Conservation (phyloP, 1,140 invertebrate genomes). For the Drosophila varians region DNA sequence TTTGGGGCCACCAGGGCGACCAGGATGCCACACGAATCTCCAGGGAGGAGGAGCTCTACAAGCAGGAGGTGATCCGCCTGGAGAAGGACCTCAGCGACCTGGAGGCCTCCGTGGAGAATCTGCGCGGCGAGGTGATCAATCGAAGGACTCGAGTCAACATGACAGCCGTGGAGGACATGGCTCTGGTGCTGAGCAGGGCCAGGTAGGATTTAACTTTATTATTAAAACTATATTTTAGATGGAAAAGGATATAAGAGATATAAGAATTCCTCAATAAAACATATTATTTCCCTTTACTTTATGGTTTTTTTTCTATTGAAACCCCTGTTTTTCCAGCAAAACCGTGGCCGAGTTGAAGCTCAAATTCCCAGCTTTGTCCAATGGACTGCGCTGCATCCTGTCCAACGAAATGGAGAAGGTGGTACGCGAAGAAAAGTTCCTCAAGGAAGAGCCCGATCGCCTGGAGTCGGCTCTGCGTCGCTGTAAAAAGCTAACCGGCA, state of each 20-base stretch:
- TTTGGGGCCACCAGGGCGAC: conserved; percentile 85
- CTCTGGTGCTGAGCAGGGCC: conserved; percentile 93
- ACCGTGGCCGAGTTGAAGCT: conserved; percentile 97
- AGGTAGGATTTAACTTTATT: conserved; percentile 86
- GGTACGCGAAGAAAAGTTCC: conserved; percentile 96
- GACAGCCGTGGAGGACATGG: conserved; percentile 98
- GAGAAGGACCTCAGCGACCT: conserved; percentile 97
- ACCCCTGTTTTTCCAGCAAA: conserved; percentile 87
- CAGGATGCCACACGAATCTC: conserved; percentile 86
- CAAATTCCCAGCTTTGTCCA: conserved; percentile 94
- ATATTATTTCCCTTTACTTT: too few relatives aligned
- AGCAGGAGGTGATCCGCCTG: conserved; percentile 94
- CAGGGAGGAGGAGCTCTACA: conserved; percentile 93
- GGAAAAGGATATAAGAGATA: too few relatives aligned
- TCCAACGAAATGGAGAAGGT: conserved; percentile 97
- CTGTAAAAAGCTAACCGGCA: conserved; percentile 98
- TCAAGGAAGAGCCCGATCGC: conserved; percentile 97
- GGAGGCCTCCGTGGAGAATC: conserved; percentile 96
- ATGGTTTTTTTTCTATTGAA: not conserved
- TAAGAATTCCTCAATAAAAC: too few relatives aligned
- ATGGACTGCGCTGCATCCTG: conserved; percentile 94
- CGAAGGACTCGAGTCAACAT: conserved; percentile 97
- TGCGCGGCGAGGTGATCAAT: conserved; percentile 97
- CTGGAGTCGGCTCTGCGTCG: conserved; percentile 94
- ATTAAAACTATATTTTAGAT: not conserved